phyloP scores from a whole-genome alignment of 2,797 vertebrate genomes.

The Peromyscus eremicus region DNA sequence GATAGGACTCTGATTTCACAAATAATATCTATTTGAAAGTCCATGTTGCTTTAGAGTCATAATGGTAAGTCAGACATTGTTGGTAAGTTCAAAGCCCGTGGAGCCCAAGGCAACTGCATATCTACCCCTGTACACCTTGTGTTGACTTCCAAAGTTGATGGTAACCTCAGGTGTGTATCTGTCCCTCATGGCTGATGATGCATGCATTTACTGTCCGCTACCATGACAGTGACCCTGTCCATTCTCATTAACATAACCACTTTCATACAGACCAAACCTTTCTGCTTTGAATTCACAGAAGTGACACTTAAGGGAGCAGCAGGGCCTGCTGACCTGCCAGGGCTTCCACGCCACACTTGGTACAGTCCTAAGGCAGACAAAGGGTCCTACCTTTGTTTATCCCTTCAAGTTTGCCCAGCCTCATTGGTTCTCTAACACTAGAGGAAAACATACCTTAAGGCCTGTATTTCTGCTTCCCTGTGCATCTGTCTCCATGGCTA shows the following conservation, averaged over 20 bases:
- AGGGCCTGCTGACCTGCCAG: not conserved
- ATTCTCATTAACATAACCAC: not conserved
- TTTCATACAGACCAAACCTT: not conserved
- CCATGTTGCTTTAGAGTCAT: constrained; percentile 3
- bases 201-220: not conserved
- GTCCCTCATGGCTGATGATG: not conserved
- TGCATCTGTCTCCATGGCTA: not conserved
- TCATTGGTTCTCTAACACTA: not conserved
- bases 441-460: not conserved
- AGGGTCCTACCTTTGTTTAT: not conserved
- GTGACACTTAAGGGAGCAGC: not conserved
- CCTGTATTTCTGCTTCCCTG: not conserved
- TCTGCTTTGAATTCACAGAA: not conserved
- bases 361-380: not conserved
- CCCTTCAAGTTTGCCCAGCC: not conserved
- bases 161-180: not conserved
- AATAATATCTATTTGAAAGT: constrained; percentile 4
- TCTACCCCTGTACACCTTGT: not conserved
- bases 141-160: constrained; percentile 30
- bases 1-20: constrained; percentile 7
- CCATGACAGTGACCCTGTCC: not conserved
- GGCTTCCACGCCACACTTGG: not conserved
- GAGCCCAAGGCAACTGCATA: not conserved
- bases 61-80: not conserved
- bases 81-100: not conserved